These are phyloP conservation scores for Malurus elegans DNA, from an alignment of 2,113 vertebrate genomes.

Conservation along the genomic window DNA sequence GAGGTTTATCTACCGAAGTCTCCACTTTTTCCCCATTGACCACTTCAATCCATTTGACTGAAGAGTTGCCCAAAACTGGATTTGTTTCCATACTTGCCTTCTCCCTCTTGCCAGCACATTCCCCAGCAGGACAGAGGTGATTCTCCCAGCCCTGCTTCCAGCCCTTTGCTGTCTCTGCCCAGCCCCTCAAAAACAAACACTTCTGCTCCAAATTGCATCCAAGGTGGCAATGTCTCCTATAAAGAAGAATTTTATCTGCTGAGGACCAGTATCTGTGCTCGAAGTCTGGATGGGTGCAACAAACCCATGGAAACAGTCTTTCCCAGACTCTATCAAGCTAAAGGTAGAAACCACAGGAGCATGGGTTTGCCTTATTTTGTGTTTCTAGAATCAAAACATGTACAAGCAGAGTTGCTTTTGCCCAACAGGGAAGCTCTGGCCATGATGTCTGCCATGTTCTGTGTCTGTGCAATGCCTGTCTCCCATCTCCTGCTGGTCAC, in stretches of 20 bases:
- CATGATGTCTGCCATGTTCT: neutral
- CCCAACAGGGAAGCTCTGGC: neutral
- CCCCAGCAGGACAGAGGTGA: neutral
- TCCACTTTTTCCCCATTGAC: neutral
- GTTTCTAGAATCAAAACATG: neutral
- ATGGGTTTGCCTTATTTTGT: neutral
- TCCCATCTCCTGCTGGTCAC: neutral
- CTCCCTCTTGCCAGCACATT: neutral
- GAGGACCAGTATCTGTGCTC: neutral
- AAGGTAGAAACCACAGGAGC: neutral
- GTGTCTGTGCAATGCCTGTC: neutral
- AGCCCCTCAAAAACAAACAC: neutral
- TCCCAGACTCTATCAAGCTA: neutral
- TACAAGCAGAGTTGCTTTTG: neutral
- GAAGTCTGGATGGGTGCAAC: neutral
- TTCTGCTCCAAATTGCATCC: neutral
- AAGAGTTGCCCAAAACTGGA: neutral
- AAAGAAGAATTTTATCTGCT: neutral
- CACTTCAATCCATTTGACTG: neutral
- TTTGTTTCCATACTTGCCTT: neutral
- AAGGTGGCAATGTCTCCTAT: accelerated
- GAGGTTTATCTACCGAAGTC: neutral
- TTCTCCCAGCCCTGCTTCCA: neutral
- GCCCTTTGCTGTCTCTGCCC: neutral
- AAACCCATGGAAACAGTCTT: neutral